phyloP scores from a whole-genome alignment of 2,888 invertebrate genomes.

The Desoria tigrina region DNA sequence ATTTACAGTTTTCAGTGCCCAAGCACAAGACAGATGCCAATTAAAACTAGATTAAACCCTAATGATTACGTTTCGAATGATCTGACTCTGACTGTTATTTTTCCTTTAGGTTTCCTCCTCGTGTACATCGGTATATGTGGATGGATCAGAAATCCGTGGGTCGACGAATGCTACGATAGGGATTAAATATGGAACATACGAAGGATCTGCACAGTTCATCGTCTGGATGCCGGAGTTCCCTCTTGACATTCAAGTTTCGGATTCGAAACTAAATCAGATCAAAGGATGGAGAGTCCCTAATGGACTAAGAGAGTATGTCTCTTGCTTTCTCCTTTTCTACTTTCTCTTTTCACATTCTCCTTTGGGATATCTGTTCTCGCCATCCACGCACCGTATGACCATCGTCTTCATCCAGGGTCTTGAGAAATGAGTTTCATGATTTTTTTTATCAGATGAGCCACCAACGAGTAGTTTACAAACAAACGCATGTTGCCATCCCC shows the following conservation, averaged over 20 bases:
- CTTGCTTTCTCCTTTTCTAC: constrained; percentile 7
- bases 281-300: constrained; percentile 92
- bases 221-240: constrained; percentile 98
- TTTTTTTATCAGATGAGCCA: not conserved
- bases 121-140: constrained; percentile 93
- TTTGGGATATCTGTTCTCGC: not conserved
- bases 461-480: not conserved
- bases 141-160: constrained; percentile 91
- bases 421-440: not conserved
- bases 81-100: constrained; percentile 4
- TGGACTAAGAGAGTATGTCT: constrained; percentile 60
- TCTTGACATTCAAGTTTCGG: constrained; percentile 83
- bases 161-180: constrained; percentile 92
- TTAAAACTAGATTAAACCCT: not conserved
- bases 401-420: not conserved
- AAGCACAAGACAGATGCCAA: no score
- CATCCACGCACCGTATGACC: not conserved
- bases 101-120: constrained; percentile 82
- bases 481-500: not conserved
- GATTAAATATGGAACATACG: constrained; percentile 88
- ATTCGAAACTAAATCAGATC: constrained; percentile 86
- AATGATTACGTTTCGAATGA: no score
- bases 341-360: not conserved
- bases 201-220: constrained; percentile 81
- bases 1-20: no score